These are phyloP conservation scores for Dasypogon diadema DNA, from an alignment of 2,888 invertebrate genomes.

Conservation along the genomic window DNA sequence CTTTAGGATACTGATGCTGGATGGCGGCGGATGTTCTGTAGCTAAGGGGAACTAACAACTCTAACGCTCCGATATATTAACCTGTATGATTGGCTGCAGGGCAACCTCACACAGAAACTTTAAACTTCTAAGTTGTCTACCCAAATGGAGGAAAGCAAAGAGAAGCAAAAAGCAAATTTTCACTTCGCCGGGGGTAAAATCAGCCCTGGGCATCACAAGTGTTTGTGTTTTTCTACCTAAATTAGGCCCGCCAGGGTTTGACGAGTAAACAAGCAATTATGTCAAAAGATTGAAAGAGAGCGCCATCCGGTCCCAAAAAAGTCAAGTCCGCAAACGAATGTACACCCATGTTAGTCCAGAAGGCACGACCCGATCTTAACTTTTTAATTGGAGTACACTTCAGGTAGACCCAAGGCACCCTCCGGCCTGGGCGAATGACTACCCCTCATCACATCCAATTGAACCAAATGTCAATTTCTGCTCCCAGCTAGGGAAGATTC, in stretches of 20 bases:
- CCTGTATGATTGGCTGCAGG: conserved; percentile 32
- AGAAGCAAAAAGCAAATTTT: conserved; percentile 54
- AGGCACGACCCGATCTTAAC: conserved; percentile 55
- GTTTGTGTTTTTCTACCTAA: conserved; percentile 57
- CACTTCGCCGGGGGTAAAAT: conserved; percentile 46
- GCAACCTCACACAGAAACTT: conserved; percentile 49
- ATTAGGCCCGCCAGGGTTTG: conserved; percentile 51
- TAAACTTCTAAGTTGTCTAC: conserved; percentile 47
- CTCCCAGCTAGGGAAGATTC: conserved; percentile 52
- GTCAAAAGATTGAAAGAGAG: conserved; percentile 58
- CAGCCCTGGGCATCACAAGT: conserved; percentile 52
- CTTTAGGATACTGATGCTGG: not conserved
- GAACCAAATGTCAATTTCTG: conserved; percentile 60
- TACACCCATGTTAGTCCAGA: conserved; percentile 45
- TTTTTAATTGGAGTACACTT: conserved; percentile 55
- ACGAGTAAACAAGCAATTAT: conserved; percentile 60
- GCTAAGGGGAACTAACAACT: not conserved
- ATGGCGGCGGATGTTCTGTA: not conserved
- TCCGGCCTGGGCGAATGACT: conserved; percentile 51
- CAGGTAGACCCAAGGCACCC: conserved; percentile 55
- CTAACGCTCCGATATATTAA: conserved; percentile 8
- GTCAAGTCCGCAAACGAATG: conserved; percentile 52
- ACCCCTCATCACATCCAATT: conserved; percentile 57
- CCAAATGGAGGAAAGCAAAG: conserved; percentile 31
- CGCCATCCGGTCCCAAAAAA: conserved; percentile 55